These are phyloP conservation scores for Choreutis nemorana DNA, from an alignment of 2,888 invertebrate species.

Conservation along the genomic window DNA sequence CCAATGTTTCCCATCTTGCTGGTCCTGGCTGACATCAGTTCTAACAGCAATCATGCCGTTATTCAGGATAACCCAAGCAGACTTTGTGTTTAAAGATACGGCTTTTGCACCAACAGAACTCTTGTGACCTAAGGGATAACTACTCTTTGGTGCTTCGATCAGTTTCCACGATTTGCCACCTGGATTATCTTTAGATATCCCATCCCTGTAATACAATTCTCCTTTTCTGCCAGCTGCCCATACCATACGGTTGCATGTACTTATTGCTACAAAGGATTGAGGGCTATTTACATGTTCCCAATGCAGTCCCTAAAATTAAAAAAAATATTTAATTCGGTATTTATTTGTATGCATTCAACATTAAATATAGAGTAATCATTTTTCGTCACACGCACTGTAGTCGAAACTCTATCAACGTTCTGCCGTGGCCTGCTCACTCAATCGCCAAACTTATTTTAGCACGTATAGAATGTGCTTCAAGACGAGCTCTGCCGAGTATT, in stretches of 20 bases:
- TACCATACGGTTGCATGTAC: conserved; percentile 72
- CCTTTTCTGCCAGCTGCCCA: conserved; percentile 92
- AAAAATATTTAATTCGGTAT: neutral
- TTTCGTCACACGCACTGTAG: too few species aligned
- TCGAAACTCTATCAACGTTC: too few species aligned
- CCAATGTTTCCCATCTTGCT: conserved; percentile 89
- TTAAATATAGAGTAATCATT: neutral
- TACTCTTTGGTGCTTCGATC: conserved; percentile 70
- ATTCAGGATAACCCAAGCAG: conserved; percentile 84
- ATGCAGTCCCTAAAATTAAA: conserved; percentile 66
- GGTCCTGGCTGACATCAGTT: conserved; percentile 76
- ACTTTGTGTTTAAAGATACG: conserved; percentile 74
- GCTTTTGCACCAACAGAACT: conserved; percentile 67
- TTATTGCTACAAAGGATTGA: conserved; percentile 79
- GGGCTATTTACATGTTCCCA: conserved; percentile 87
- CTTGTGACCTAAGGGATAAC: conserved; percentile 34
- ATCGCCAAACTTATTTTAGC: too few species aligned
- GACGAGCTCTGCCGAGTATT: too few species aligned
- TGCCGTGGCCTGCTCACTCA: too few species aligned
- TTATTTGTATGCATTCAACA: neutral
- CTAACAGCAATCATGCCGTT: conserved; percentile 79
- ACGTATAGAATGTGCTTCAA: too few species aligned
- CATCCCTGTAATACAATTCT: conserved; percentile 81
- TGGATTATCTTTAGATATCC: conserved; percentile 73
- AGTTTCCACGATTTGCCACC: conserved; percentile 78